A percentile compares a stretch with the other conserved stretches of the same genome.
Evolutionary conservation across 2,113 vertebrate genomes (phyloP).

Genomic region (Ctenomys sociabilis): DNA sequence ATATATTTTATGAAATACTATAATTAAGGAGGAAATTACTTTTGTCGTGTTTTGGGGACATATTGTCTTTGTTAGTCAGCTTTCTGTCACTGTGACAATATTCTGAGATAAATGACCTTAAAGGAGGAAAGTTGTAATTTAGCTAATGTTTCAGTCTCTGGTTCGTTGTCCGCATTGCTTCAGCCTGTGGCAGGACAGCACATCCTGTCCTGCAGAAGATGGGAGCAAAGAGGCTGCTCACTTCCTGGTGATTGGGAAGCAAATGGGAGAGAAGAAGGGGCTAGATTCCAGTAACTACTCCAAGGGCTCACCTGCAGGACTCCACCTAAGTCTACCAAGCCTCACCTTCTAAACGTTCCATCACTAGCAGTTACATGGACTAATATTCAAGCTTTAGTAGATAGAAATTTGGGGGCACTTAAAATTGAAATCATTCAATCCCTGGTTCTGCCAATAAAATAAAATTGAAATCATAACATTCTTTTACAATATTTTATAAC

Average conservation of each 20-base stretch:
- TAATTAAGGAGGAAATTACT: neutral
- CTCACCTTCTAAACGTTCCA: neutral
- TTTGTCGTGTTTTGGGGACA: neutral
- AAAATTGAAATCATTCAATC: neutral
- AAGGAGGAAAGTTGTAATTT: neutral
- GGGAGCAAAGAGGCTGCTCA: neutral
- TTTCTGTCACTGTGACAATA: neutral
- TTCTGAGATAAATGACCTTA: neutral
- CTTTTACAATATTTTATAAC: neutral
- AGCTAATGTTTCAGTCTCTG: neutral
- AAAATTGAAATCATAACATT: neutral
- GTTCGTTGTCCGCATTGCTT: neutral
- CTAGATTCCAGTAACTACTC: too few species aligned
- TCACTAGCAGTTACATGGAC: too few species aligned
- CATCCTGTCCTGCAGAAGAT: neutral
- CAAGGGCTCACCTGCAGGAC: neutral
- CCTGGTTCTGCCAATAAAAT: too few species aligned
- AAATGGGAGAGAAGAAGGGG: neutral
- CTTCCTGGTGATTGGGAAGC: neutral
- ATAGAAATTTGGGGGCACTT: neutral
- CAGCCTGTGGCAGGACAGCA: too few species aligned
- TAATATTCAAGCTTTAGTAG: neutral
- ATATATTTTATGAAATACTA: neutral
- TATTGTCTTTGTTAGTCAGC: neutral
- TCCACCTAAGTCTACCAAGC: neutral